phyloP scores from a whole-genome alignment of 2,888 invertebrate genomes.

The Aphelenchoides bicaudatus region DNA sequence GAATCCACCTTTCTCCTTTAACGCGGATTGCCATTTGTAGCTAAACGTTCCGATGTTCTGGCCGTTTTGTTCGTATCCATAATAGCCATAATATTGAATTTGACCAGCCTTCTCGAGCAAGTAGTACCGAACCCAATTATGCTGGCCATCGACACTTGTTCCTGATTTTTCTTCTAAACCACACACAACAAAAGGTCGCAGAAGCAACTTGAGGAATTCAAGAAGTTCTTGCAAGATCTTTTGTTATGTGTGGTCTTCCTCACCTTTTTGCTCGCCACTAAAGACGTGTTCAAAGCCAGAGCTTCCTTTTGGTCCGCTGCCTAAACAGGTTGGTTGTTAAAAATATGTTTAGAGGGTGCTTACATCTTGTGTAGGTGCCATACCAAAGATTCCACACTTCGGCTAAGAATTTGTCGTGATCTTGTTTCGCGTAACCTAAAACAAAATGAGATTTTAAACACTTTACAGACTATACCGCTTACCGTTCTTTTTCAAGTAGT shows the following conservation, averaged over 20 bases:
- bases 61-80: slow-evolving; percentile 43
- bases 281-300: slow-evolving; percentile 59
- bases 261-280: slow-evolving; percentile 51
- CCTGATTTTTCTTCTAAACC: too few relatives aligned
- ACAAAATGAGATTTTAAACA: background rate
- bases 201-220: too few relatives aligned
- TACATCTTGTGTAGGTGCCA: slow-evolving; percentile 55
- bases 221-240: too few relatives aligned
- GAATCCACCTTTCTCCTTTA: slow-evolving; percentile 56
- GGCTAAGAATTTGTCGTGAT: slow-evolving; percentile 39
- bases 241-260: too few relatives aligned
- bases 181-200: too few relatives aligned
- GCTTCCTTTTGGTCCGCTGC: slow-evolving; percentile 12
- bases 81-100: slow-evolving; percentile 58
- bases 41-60: slow-evolving; percentile 58
- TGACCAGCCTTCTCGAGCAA: slow-evolving; percentile 50
- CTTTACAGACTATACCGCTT: background rate
- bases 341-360: slow-evolving; percentile 19
- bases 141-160: slow-evolving; percentile 58
- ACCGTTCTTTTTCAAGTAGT: slow-evolving; percentile 36
- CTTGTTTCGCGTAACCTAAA: slow-evolving; percentile 38
- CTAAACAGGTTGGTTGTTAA: background rate
- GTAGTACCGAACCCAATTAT: slow-evolving; percentile 58
- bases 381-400: slow-evolving; percentile 53
- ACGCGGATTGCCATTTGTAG: slow-evolving; percentile 49